These are phyloP conservation scores for Chrysolina americana DNA, from an alignment of 2,888 invertebrate genomes.

Conservation along the genomic window DNA sequence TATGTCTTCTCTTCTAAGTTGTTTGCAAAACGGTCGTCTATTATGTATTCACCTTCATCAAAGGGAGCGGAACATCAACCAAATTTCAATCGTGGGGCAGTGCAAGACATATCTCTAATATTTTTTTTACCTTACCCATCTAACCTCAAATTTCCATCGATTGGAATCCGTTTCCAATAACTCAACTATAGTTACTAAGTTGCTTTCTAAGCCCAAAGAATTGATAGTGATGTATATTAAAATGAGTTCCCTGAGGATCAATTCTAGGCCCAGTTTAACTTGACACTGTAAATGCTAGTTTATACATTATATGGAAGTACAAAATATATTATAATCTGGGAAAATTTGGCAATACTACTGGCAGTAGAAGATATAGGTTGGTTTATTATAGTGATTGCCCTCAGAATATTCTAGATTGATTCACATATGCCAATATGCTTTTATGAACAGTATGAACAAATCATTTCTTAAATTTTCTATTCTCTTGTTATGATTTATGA, in stretches of 20 bases:
- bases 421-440: slow-evolving; percentile 1
- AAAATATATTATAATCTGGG: slow-evolving; percentile 38
- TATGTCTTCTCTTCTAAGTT: slow-evolving; percentile 33
- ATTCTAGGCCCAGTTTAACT: slow-evolving; percentile 51
- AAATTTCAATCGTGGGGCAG: slow-evolving; percentile 60
- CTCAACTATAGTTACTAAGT: slow-evolving; percentile 28
- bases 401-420: background rate
- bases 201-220: slow-evolving; percentile 49
- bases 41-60: slow-evolving; percentile 45
- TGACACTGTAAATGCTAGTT: slow-evolving; percentile 19
- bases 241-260: slow-evolving; percentile 52
- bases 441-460: background rate
- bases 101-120: slow-evolving; percentile 60
- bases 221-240: slow-evolving; percentile 46
- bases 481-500: background rate
- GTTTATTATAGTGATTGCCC: slow-evolving; percentile 27
- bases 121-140: slow-evolving; percentile 50
- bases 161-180: slow-evolving; percentile 5
- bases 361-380: slow-evolving; percentile 38
- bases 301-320: slow-evolving; percentile 26
- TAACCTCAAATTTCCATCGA: slow-evolving; percentile 49
- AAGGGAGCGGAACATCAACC: slow-evolving; percentile 59
- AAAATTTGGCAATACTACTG: slow-evolving; percentile 44
- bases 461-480: background rate
- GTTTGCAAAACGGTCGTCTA: slow-evolving; percentile 45